A percentile compares a stretch with the other conserved stretches of the same genome.
phyloP scores from a whole-genome alignment of 2,888 invertebrate genomes.

The Eupeodes luniger region DNA sequence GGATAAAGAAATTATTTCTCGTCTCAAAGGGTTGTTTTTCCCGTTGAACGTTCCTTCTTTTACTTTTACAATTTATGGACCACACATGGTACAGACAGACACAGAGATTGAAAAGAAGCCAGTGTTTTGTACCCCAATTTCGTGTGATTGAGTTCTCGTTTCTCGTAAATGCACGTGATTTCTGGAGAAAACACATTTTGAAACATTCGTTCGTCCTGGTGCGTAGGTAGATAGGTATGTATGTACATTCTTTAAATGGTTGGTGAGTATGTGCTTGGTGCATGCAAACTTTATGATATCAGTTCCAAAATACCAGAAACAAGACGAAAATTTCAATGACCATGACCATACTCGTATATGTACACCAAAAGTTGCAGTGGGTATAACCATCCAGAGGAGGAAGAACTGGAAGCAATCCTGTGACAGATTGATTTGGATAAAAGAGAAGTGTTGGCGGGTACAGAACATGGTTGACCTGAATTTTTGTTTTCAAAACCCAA shows the following conservation, averaged over 20 bases:
- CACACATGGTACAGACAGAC: neutral
- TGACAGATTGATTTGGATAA: neutral
- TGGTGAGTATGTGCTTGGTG: neutral
- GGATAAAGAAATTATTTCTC: neutral
- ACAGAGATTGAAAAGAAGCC: neutral
- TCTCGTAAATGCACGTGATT: conserved; percentile 35
- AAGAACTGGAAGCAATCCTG: too few species aligned
- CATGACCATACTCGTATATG: neutral
- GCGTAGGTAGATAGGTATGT: neutral
- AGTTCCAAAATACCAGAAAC: conserved; percentile 39
- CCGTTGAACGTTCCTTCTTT: neutral
- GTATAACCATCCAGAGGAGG: neutral
- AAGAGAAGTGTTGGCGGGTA: neutral
- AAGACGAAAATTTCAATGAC: conserved; percentile 29
- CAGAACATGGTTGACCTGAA: neutral
- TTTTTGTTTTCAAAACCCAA: neutral
- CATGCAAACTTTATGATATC: neutral
- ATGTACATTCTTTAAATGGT: neutral
- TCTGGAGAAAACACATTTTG: neutral
- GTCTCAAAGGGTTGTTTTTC: neutral
- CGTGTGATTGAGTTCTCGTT: conserved; percentile 10
- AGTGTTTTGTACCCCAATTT: neutral
- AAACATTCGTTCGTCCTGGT: neutral
- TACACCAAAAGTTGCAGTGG: neutral
- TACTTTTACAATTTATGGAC: conserved; percentile 23